These are phyloP conservation scores for Drosophila tripunctata DNA, from an alignment of 2,888 invertebrate species.

Conservation along the genomic window DNA sequence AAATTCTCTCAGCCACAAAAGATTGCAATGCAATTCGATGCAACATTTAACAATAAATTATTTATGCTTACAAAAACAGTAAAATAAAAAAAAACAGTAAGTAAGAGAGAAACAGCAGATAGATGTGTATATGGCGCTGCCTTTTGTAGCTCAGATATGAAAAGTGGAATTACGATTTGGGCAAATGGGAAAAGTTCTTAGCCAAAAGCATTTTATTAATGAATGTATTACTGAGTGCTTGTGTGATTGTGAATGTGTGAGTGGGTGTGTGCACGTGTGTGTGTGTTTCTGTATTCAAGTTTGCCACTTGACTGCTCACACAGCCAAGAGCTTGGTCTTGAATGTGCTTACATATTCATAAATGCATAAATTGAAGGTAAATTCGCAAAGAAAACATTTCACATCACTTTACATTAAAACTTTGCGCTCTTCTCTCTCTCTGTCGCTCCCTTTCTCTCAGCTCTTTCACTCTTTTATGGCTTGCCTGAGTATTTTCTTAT, in stretches of 20 bases:
- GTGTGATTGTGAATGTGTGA: slow-evolving; percentile 8
- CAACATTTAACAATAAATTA: slow-evolving; percentile 47
- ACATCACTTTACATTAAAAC: slow-evolving; percentile 76
- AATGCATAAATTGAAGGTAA: slow-evolving; percentile 79
- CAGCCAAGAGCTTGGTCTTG: slow-evolving; percentile 47
- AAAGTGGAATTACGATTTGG: slow-evolving; percentile 35
- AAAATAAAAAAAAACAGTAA: not conserved
- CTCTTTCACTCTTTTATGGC: not conserved
- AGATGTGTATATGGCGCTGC: slow-evolving; percentile 21
- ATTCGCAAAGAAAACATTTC: slow-evolving; percentile 77
- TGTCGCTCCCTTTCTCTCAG: not conserved
- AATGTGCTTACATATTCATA: slow-evolving; percentile 75
- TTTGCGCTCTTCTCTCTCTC: slow-evolving; percentile 31
- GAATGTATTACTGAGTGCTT: slow-evolving; percentile 58
- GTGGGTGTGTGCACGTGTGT: not conserved
- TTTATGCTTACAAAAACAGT: slow-evolving; percentile 30
- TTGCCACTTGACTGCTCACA: slow-evolving; percentile 71
- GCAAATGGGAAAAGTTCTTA: slow-evolving; percentile 61
- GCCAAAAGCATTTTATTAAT: slow-evolving; percentile 74
- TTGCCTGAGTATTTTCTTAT: slow-evolving; percentile 56
- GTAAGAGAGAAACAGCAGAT: not conserved
- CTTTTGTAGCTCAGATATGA: slow-evolving; percentile 37
- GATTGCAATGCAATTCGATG: slow-evolving; percentile 18
- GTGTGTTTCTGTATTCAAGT: slow-evolving; percentile 44
- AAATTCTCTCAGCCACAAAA: slow-evolving; percentile 22